These are phyloP conservation scores for Acarapis woodi DNA, from an alignment of 1,140 invertebrate species.

Conservation along the genomic window DNA sequence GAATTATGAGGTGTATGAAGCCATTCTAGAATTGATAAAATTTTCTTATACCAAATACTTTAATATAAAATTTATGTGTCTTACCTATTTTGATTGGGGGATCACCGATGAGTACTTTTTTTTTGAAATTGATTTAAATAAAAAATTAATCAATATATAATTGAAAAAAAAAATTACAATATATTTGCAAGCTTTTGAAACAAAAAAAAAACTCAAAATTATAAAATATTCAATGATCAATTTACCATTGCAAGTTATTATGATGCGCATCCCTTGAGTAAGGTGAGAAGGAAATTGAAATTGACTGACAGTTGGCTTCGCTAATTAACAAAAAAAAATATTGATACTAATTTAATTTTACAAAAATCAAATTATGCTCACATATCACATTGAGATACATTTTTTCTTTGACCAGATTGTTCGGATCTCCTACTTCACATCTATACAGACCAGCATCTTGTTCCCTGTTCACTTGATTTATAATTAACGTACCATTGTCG, in stretches of 20 bases:
- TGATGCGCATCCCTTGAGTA: slow-evolving; percentile 48
- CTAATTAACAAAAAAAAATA: slow-evolving; percentile 3
- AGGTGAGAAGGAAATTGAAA: slow-evolving; percentile 29
- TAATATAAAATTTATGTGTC: too few species aligned
- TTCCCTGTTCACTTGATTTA: slow-evolving; percentile 64
- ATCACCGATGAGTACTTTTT: slow-evolving; percentile 46
- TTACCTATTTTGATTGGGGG: too few species aligned
- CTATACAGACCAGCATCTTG: slow-evolving; percentile 79
- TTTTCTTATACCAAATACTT: too few species aligned
- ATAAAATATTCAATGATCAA: too few species aligned
- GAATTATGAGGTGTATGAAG: too few species aligned
- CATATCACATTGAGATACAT: neutral
- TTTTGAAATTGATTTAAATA: too few species aligned
- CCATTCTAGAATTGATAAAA: too few species aligned
- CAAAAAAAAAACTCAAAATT: too few species aligned
- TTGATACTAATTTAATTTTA: neutral
- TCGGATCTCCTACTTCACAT: slow-evolving; percentile 60
- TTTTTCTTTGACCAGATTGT: slow-evolving; percentile 15
- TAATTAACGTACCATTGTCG: slow-evolving; percentile 57
- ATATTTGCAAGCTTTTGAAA: too few species aligned
- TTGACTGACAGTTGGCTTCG: slow-evolving; percentile 15
- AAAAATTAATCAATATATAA: too few species aligned
- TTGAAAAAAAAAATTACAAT: too few species aligned
- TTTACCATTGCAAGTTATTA: slow-evolving; percentile 50
- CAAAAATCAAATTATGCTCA: neutral